phyloP scores from a whole-genome alignment of 2,888 invertebrate species.

The Eristalis intricaria region DNA sequence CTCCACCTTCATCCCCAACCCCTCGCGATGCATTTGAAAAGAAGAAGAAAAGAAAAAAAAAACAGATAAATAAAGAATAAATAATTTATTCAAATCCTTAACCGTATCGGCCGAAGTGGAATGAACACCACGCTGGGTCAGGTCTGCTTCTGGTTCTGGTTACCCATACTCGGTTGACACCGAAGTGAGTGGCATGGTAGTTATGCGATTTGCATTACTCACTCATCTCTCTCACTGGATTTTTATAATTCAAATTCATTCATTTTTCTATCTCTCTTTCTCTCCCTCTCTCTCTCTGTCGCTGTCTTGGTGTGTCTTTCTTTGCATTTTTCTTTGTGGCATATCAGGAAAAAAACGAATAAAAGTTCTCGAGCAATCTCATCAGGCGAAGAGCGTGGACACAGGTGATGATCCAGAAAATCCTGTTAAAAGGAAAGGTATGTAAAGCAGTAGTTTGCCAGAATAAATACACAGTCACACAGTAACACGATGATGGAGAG shows the following conservation, averaged over 20 bases:
- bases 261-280: not conserved
- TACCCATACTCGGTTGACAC: constrained; percentile 40
- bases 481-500: constrained; percentile 1
- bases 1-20: not conserved
- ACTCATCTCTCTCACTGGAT: constrained; percentile 60
- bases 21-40: not conserved
- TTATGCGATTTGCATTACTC: constrained; percentile 71
- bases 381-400: constrained; percentile 79
- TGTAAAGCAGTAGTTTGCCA: constrained; percentile 75
- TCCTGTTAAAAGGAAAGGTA: constrained; percentile 81
- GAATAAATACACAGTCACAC: constrained; percentile 47
- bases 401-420: constrained; percentile 80
- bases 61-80: constrained; percentile 50
- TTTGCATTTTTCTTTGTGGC: constrained; percentile 10
- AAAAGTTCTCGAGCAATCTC: constrained; percentile 80
- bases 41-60: not conserved
- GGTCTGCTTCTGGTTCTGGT: not conserved
- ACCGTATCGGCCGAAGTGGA: constrained; percentile 47
- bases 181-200: constrained; percentile 67
- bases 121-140: constrained; percentile 28
- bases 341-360: constrained; percentile 78
- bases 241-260: constrained; percentile 61
- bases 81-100: constrained; percentile 72
- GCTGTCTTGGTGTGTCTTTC: constrained; percentile 1
- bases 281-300: not conserved